Conservation (phyloP, 2,888 invertebrate genomes). For the Hecatera dysodea region DNA sequence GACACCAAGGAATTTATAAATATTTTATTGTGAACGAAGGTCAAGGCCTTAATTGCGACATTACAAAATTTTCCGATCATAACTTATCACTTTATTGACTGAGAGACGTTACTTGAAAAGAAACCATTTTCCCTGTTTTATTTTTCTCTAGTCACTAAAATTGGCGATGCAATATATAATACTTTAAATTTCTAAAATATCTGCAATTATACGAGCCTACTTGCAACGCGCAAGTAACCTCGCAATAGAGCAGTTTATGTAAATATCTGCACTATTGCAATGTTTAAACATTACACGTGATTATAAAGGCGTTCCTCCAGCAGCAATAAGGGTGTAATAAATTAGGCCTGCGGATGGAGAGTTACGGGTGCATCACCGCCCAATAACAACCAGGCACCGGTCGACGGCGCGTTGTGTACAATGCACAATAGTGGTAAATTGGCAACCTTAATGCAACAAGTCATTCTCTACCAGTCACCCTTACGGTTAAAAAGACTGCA, state of each 20-base stretch:
- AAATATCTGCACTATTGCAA: constrained; percentile 56
- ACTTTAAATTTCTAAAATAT: constrained; percentile 15
- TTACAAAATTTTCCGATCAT: constrained; percentile 24
- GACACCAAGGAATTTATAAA: constrained; percentile 29
- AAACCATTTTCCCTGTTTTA: neutral
- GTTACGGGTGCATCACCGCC: too few relatives aligned
- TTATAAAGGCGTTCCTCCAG: constrained; percentile 26
- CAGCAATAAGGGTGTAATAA: neutral
- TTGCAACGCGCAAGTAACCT: constrained; percentile 20
- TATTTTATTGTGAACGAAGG: constrained; percentile 36
- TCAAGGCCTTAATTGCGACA: constrained; percentile 37
- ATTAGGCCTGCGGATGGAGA: too few relatives aligned
- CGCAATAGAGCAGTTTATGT: constrained; percentile 47
- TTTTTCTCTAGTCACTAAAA: neutral
- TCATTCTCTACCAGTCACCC: too few relatives aligned
- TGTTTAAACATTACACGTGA: constrained; percentile 46
- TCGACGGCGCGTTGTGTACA: too few relatives aligned
- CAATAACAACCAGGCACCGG: too few relatives aligned
- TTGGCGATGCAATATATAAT: neutral
- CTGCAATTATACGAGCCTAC: constrained; percentile 7
- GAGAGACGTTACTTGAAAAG: neutral
- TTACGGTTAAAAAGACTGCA: too few relatives aligned
- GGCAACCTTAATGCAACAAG: too few relatives aligned
- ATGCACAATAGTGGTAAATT: too few relatives aligned
- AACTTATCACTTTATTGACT: neutral